Evolutionary conservation across 2,888 invertebrate species (phyloP).

Genomic region (Sinotaia quadrata): DNA sequence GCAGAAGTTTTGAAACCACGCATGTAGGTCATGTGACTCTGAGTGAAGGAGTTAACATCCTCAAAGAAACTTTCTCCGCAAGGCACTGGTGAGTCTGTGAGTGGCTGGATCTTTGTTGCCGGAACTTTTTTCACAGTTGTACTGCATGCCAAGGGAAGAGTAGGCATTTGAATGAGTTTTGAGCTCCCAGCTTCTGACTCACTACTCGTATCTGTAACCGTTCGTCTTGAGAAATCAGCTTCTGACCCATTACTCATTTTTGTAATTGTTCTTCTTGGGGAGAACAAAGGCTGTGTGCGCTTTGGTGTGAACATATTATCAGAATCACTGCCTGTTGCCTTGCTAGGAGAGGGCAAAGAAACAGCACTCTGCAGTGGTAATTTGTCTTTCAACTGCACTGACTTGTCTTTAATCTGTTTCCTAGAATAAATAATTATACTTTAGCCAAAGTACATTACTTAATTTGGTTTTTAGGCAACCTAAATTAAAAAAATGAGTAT

Average conservation of each 20-base stretch:
- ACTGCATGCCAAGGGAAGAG: constrained; percentile 2
- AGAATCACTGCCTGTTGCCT: not conserved
- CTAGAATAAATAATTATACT: constrained; percentile 41
- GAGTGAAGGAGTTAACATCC: constrained; percentile 53
- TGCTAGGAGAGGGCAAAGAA: not conserved
- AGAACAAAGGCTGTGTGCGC: no score
- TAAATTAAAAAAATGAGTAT: no score
- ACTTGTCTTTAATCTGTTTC: constrained; percentile 43
- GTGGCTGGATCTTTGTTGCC: constrained; percentile 9
- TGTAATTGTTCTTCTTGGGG: no score
- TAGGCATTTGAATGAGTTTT: no score
- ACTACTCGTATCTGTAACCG: no score
- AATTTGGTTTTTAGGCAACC: no score
- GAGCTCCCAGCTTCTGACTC: no score
- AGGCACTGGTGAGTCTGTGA: constrained; percentile 52
- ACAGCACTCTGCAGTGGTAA: not conserved
- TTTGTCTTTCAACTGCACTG: not conserved
- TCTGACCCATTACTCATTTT: no score
- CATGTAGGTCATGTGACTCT: constrained; percentile 54
- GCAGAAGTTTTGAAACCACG: constrained; percentile 36
- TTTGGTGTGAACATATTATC: not conserved
- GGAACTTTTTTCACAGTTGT: constrained; percentile 24
- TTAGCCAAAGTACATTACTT: no score
- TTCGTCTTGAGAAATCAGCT: no score
- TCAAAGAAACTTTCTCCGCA: constrained; percentile 70